Conservation (phyloP, 2,888 invertebrate species). For the Epinotia demarniana region DNA sequence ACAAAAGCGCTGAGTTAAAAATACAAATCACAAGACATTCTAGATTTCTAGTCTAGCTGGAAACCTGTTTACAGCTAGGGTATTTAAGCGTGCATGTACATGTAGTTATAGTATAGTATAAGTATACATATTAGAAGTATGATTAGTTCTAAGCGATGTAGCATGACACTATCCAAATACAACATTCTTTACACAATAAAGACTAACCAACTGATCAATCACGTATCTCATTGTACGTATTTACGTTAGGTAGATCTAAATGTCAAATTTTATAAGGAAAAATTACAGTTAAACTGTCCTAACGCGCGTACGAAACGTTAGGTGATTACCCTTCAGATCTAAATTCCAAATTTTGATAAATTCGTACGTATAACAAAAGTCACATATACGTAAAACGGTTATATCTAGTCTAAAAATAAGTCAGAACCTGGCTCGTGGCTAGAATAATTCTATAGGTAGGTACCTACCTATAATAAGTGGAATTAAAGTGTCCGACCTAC, state of each 20-base stretch:
- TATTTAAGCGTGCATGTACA: not conserved
- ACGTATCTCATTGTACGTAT: no score
- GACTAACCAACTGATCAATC: not conserved
- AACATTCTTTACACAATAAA: constrained; percentile 9
- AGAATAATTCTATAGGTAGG: not conserved
- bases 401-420: not conserved
- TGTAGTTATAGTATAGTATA: not conserved
- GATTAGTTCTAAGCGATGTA: not conserved
- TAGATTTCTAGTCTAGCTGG: not conserved
- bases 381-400: not conserved
- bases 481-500: constrained; percentile 8
- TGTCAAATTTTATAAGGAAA: no score
- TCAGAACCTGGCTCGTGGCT: not conserved
- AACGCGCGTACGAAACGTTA: no score
- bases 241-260: no score
- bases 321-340: no score
- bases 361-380: no score
- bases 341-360: no score
- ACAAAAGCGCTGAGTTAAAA: constrained; percentile 4
- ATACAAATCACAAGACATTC: not conserved
- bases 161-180: not conserved
- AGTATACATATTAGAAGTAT: no score
- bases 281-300: no score
- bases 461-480: not conserved
- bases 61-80: constrained; percentile 1